Evolutionary conservation across 2,113 vertebrate species (phyloP), one percentile per base, ranked within the genome.

Genomic region (Hipposideros armiger): DNA sequence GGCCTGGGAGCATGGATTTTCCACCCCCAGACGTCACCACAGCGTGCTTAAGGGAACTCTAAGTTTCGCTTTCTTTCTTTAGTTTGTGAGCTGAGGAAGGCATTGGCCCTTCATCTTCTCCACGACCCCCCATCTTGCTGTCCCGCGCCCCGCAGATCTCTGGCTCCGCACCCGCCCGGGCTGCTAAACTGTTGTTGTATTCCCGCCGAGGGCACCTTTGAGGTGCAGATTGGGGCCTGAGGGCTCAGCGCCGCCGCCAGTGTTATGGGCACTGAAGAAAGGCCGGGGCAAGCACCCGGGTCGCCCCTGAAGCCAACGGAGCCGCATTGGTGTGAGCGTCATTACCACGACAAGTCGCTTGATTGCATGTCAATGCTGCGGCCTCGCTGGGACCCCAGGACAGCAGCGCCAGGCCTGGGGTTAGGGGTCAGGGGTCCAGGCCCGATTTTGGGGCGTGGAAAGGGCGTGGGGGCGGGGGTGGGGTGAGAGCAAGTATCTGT

Each of bases 301-400:
- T 70, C 52, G 70, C 69, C 58, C 85, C 86, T 24, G n/a, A 86
- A 95, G 97, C 97, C 97, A 91, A 97, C 90, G 87, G 70, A 96
- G 95, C 95, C 78, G 77, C 3, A 0, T 83, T 95, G 58, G 96
- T 81, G 89, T 95, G 98, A 98, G 96, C 98, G 98, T 98, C 98
- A 98, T 99, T 99, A 98, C 98, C 98, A 98, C 98, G 98, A 99
- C 98, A 99, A 99, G 98, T 97, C 98, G 90, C 97, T 98, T 98
- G 98, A 97, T 98, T 99, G 98, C 98, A 99, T 98, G 97, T 99
- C 98, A 99, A 99, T 99, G 98, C 97, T 84, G 22, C 2, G 4
- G 58, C 76, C 26, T 11, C 19, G 16, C 69, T 1, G 19, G 72
- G 52, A 50, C 60, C 74, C 87, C 2, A 7, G 91, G 64, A 56